Evolutionary conservation across 2,797 vertebrate genomes (phyloP), one percentile per base, ranked within the genome.

Genomic region (Podarcis lilfordi): DNA sequence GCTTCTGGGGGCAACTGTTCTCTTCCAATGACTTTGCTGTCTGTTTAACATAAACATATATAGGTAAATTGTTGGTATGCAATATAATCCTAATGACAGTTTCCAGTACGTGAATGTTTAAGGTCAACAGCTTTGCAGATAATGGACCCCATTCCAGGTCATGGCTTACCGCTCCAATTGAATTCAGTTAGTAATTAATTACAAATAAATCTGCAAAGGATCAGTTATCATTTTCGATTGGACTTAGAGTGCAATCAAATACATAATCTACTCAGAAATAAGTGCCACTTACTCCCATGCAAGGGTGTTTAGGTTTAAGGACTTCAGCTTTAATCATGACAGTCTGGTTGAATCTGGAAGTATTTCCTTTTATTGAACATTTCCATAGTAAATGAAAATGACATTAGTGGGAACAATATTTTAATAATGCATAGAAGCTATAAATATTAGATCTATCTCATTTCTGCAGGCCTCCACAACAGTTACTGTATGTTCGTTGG

Each of bases 31-130:
- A 69, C 82, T 76, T 61, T 74, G 45, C 5, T 64, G n/a, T 77
- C 89, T 90, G 71, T 76, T 81, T 64, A 81, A 85, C 11, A 21
- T 25, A 85, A 76, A 88, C 72, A 76, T 19, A 37, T 81, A 32
- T 19, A 69, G 71, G 35, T 35, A 8, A 55, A 55, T 55, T 77
- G n/a, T n/a, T 75, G 59, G 23, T 66, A 37, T 61, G 5, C 59
- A 89, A 71, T 3, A 35, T 69, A 35, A 76, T 32, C 29, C 82
- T 45, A 43, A 23, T 10, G 35, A 11, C 32, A 55, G 37, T 77
- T 27, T 43, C 35, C 72, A 69, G 25, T 37, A 66, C 15, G 23
- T 69, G 7, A 4, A 40, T 85, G 32, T 86, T 82, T 50, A 80
- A 66, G 21, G 29, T 25, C 64, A 64, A 45, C 64, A 21, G 10